Evolutionary conservation across 2,888 invertebrate genomes (phyloP), one percentile per base, ranked within the genome.

Genomic region (Diaperis boleti): DNA sequence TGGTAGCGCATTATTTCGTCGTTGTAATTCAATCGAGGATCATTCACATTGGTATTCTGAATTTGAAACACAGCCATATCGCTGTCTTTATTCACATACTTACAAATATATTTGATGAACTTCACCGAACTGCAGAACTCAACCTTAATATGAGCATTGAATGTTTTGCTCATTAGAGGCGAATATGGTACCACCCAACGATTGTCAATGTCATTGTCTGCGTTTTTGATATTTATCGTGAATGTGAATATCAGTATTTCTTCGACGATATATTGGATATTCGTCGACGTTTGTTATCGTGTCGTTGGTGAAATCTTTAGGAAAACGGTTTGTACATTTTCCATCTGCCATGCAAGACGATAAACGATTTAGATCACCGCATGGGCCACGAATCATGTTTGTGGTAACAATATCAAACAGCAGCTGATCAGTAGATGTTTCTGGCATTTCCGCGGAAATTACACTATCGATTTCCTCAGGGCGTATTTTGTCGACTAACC

Each of bases 341-440:
- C 76, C 77, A 64, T 79, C 74, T 29, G 59, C 63, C 79, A 81
- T 82, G 72, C 82, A 82, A 7, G 79, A 78, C 33, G 59, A 52
- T 10, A 13, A 10, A 6, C 2, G 1, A n/a, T 52, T 52, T 5
- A 52, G 74, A 75, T 59, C 59, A 57, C 80, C 81, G 69, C 81
- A 81, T 50, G 82, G 81, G 22, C 81, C 81, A 75, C 82, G 81
- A 42, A 78, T 71, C 78, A 82, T 83, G 56, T 78, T 70, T 63
- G 68, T 74, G 3, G 64, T 75, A 37, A 82, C 76, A 68, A 78
- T 69, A 45, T 70, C 62, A 42, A 62, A 65, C 22, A 77, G 67
- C 29, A 62, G 33, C 63, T 59, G 74, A 68, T 80, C 76, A n/a
- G 17, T 62, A 3, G 62, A 22, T 6, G 47, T 62, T 72, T 76